Evolutionary conservation across 2,888 invertebrate genomes (phyloP), one percentile per base, ranked within the genome.

Genomic region (Epirrhoe alternata): DNA sequence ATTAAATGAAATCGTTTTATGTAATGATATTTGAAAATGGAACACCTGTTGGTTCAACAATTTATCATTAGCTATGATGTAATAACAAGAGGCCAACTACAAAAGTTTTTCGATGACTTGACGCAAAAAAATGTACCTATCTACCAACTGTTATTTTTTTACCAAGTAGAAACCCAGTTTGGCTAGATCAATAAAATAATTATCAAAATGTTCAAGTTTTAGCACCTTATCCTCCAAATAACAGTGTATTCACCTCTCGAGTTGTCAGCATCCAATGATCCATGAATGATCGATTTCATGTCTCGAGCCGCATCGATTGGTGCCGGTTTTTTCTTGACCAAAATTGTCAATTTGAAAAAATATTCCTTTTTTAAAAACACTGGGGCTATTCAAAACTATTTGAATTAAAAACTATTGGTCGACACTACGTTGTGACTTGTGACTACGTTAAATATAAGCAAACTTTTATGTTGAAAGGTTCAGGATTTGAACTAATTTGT

Each of bases 221-320:
- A 60, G 50, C 62, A 64, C 56, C 62, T 62, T 47, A 64, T 59
- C 38, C 0, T 6, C 16, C 42, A 7, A 61, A 62, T 63, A 59
- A 64, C 64, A 68, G 70, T 57, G 59, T 68, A 73, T 68, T 71
- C 66, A 71, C 70, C 71, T 71, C 85, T 79, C 79, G 74, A 76
- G 75, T 69, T 74, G 78, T 73, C 83, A 83, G 82, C 79, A 72
- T 77, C 80, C 67, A 67, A 74, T 81, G 82, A 85, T 86, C 88
- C 88, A 83, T 87, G 77, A 74, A 85, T 70, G 74, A 90, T 89
- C 82, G 81, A 88, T 88, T 89, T 82, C 70, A 84, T 79, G 77
- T 82, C 81, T 82, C 80, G 78, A 70, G 70, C 71, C 72, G 54
- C 54, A 47, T 35, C 60, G 53, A 73, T 71, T 80, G 76, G 69